These are phyloP conservation scores for Polylopha cassiicola DNA, from an alignment of 2,888 invertebrate genomes.

Conservation along the genomic window DNA sequence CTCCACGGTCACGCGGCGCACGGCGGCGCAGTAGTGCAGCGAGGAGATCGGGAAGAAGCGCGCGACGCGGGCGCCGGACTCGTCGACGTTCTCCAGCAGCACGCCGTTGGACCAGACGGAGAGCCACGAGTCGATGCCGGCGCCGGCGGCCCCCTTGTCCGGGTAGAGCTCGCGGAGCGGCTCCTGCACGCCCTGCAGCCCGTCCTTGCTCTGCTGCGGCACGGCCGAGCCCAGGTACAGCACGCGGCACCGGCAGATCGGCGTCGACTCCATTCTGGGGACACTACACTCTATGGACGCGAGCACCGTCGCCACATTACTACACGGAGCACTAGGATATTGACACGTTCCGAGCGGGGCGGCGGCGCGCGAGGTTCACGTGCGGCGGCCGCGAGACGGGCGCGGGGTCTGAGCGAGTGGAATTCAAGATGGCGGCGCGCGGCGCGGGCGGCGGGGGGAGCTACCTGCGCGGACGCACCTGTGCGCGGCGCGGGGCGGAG, in stretches of 20 bases:
- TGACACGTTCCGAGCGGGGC: slow-evolving; percentile 35
- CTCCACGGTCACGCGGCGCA: slow-evolving; percentile 88
- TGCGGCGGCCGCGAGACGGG: slow-evolving; percentile 63
- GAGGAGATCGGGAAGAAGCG: slow-evolving; percentile 97
- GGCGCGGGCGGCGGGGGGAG: slow-evolving; percentile 27
- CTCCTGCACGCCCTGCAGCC: slow-evolving; percentile 97
- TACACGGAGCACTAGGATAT: slow-evolving; percentile 51
- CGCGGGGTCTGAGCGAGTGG: slow-evolving; percentile 73
- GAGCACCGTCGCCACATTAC: slow-evolving; percentile 60
- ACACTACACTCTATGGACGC: slow-evolving; percentile 71
- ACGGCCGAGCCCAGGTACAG: slow-evolving; percentile 97
- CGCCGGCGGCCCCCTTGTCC: slow-evolving; percentile 92
- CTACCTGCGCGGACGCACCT: slow-evolving; percentile 27
- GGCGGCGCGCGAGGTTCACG: slow-evolving; percentile 43
- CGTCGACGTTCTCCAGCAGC: slow-evolving; percentile 96
- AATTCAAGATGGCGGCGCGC: slow-evolving; percentile 69
- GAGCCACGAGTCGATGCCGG: slow-evolving; percentile 97
- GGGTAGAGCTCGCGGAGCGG: slow-evolving; percentile 97
- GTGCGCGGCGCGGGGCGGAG: slow-evolving; percentile 27
- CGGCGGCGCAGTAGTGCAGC: slow-evolving; percentile 96
- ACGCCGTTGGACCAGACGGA: slow-evolving; percentile 98
- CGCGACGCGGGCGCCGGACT: slow-evolving; percentile 94
- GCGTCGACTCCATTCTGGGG: slow-evolving; percentile 87
- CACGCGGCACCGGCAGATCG: slow-evolving; percentile 97
- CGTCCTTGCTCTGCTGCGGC: slow-evolving; percentile 98